Evolutionary conservation across 2,113 vertebrate species (phyloP), one percentile per base, ranked within the genome.

Genomic region (Carettochelys insculpta): DNA sequence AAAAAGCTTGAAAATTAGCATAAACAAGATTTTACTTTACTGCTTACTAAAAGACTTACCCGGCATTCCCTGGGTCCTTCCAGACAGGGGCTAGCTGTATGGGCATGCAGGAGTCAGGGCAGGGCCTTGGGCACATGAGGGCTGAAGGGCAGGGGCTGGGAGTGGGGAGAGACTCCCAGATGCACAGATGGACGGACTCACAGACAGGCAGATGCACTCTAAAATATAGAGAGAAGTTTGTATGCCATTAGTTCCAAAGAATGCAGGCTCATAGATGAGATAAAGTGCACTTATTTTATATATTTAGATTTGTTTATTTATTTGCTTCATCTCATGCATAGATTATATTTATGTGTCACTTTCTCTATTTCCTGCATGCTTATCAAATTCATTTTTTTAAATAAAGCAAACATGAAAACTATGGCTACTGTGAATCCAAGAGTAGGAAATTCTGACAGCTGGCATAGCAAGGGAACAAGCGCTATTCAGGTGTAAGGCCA

Each of bases 341-440:
- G 54, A 19, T 85, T 29, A 20, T 17, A 14, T 12, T 1, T 1
- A 80, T 20, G 1, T 51, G 11, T 20, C 4, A 48, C 27, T 52
- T 75, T 8, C 8, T 41, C 3, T 4, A 3, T 6, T 45, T 77
- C 5, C 56, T 80, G 61, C 34, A 80, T 41, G 47, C 6, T 24
- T 56, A 1, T 19, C 80, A 8, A 85, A 58, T 6, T 9, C 80
- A 13, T 4, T 10, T n/a, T 19, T 19, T 9, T 29, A 79, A 17
- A 65, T 61, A 85, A 78, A 41, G 0, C 11, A 58, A 43, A 54
- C 29, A n/a, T 3, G 11, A 43, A n/a, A 80, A 58, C 14, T 1
- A 1, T 17, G 22, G 10, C 17, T 7, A 10, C 1, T 54, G 3
- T 8, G 22, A 8, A 54, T 11, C 12, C 41, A 13, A 6, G 54